Evolutionary conservation across 2,113 vertebrate species (phyloP).

Genomic region (Albula glossodonta): DNA sequence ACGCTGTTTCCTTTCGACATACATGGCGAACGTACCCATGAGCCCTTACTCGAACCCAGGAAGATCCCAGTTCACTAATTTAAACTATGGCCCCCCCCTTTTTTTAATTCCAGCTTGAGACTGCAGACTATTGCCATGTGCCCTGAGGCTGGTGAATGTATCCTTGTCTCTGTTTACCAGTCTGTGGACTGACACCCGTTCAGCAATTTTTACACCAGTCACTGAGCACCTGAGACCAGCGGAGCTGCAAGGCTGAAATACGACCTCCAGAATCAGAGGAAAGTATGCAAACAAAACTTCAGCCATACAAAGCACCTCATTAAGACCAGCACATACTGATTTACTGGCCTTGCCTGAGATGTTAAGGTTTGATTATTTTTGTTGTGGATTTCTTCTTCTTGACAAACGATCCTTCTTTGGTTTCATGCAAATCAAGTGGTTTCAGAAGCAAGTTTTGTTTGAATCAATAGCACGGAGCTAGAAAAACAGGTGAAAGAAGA

Average conservation of each 20-base stretch:
- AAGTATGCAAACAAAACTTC: slow-evolving; percentile 11
- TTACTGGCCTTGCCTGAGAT: neutral
- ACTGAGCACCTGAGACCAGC: slow-evolving; percentile 49
- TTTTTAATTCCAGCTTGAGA: neutral
- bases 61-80: neutral
- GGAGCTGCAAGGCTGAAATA: slow-evolving; percentile 37
- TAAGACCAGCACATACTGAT: neutral
- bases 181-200: slow-evolving; percentile 46
- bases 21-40: neutral
- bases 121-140: neutral
- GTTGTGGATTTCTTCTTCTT: slow-evolving; percentile 15
- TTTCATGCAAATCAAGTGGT: slow-evolving; percentile 23
- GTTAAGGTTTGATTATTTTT: neutral
- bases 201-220: slow-evolving; percentile 50
- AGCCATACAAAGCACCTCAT: slow-evolving; percentile 17
- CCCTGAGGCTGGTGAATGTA: slow-evolving; percentile 14
- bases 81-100: neutral
- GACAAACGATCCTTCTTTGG: slow-evolving; percentile 41
- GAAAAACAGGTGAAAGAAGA: slow-evolving; percentile 10
- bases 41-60: neutral
- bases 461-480: slow-evolving; percentile 39
- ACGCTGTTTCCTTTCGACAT: neutral
- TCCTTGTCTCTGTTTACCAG: slow-evolving; percentile 37
- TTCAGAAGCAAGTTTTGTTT: slow-evolving; percentile 22
- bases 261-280: slow-evolving; percentile 41